Percentiles rank a stretch among this genome's conserved stretches.
Conservation (phyloP, 2,797 vertebrate species). For the Caiman crocodilus region DNA sequence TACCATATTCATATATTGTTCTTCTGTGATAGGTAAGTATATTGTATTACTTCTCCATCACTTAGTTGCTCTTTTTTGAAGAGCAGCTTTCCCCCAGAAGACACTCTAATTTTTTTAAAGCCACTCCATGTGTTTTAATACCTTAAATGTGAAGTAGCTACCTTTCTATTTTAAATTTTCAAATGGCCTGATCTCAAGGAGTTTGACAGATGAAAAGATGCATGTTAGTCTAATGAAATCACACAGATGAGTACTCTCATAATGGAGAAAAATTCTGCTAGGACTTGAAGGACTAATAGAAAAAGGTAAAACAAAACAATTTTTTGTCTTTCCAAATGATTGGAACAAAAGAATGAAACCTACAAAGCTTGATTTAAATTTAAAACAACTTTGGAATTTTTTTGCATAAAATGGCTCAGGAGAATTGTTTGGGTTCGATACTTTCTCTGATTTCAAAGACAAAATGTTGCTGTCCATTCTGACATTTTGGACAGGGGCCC, state of each 20-base stretch:
- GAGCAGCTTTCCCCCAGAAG: not conserved
- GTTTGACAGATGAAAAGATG: not conserved
- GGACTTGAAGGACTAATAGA: not conserved
- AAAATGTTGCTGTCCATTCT: not conserved
- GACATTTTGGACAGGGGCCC: not conserved
- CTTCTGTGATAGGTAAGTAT: not conserved
- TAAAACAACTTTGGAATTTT: not conserved
- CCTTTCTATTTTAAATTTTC: not conserved
- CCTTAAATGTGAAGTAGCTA: not conserved
- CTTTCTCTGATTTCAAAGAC: not conserved
- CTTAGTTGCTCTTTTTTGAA: not conserved
- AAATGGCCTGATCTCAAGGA: not conserved
- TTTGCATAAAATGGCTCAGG: not conserved
- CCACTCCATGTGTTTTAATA: rapidly evolving
- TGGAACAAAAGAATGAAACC: not conserved
- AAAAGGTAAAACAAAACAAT: not conserved
- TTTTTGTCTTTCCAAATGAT: not conserved
- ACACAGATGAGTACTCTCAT: not conserved
- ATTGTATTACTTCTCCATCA: rapidly evolving
- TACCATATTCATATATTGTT: not conserved
- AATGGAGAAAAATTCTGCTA: not conserved
- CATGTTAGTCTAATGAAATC: not conserved
- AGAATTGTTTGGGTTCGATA: not conserved
- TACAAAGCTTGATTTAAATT: not conserved
- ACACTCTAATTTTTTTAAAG: not conserved